phyloP scores from a whole-genome alignment of 2,797 vertebrate genomes.

The Pelodytes ibericus region DNA sequence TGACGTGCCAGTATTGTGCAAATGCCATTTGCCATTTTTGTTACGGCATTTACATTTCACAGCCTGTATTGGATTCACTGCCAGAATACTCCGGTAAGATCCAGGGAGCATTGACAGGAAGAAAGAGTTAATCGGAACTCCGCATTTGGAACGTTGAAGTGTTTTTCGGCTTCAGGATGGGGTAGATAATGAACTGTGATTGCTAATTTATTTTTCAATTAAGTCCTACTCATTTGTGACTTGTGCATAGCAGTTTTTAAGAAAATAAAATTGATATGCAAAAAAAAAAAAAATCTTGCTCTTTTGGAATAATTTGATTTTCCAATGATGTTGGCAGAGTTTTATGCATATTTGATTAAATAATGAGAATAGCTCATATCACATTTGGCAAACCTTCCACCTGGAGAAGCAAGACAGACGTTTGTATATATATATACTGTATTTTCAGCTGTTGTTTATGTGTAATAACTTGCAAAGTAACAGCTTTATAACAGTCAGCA shows the following conservation, averaged over 20 bases:
- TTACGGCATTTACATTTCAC: neutral
- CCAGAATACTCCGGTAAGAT: constrained; percentile 1
- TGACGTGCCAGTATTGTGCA: neutral
- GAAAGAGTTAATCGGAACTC: constrained; percentile 18
- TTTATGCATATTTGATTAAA: constrained; percentile 57
- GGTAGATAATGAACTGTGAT: constrained; percentile 56
- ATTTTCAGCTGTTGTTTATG: constrained; percentile 50
- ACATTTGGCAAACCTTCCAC: constrained; percentile 53
- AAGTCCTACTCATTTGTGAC: constrained; percentile 55
- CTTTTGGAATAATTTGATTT: constrained; percentile 56
- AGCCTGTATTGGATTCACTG: neutral
- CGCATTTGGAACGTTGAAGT: constrained; percentile 44
- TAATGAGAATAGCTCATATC: constrained; percentile 52
- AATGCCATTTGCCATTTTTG: neutral
- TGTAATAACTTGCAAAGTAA: constrained; percentile 22
- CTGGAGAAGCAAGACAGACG: constrained; percentile 40
- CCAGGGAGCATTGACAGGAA: constrained; percentile 8
- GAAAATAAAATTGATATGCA: constrained; percentile 56
- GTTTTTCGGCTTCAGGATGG: constrained; percentile 47
- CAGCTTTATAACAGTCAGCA: constrained; percentile 17
- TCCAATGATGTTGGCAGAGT: constrained; percentile 52
- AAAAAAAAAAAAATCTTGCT: constrained; percentile 44
- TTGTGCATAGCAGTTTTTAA: constrained; percentile 52
- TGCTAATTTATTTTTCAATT: constrained; percentile 58
- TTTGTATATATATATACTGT: constrained; percentile 35